Evolutionary conservation across 2,888 invertebrate genomes (phyloP).

Genomic region (Watsonalla binaria): DNA sequence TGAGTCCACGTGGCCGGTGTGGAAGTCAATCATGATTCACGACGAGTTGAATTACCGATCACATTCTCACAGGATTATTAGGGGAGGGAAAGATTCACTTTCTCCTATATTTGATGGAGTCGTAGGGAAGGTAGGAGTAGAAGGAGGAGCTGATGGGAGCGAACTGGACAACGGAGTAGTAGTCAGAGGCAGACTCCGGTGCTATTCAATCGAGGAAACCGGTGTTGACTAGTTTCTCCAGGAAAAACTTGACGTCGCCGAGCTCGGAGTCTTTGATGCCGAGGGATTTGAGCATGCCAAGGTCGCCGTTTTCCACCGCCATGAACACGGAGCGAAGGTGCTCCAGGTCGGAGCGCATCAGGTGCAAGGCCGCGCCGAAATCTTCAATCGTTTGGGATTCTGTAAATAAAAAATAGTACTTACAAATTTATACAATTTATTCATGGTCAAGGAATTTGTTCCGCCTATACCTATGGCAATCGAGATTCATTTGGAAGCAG

Average conservation of each 20-base stretch:
- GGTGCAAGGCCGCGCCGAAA: conserved; percentile 91
- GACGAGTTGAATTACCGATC: conserved; percentile 20
- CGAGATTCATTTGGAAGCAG: no score
- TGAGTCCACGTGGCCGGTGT: conserved; percentile 70
- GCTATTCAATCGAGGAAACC: conserved; percentile 95
- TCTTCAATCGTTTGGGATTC: conserved; percentile 97
- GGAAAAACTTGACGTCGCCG: conserved; percentile 96
- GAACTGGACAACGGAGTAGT: conserved; percentile 82
- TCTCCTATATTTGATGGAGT: conserved; percentile 71
- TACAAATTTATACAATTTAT: no score
- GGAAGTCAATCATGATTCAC: conserved; percentile 34
- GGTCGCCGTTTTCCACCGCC: conserved; percentile 96
- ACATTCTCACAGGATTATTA: conserved; percentile 46
- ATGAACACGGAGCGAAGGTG: conserved; percentile 96
- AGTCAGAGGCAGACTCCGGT: conserved; percentile 85
- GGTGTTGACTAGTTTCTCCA: conserved; percentile 96
- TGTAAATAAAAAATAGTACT: conserved; percentile 46
- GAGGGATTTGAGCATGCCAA: conserved; percentile 94
- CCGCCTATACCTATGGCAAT: no score
- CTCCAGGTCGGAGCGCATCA: conserved; percentile 93
- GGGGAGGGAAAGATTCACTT: conserved; percentile 39
- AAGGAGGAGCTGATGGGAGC: conserved; percentile 85
- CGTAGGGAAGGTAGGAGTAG: conserved; percentile 83
- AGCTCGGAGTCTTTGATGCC: conserved; percentile 97
- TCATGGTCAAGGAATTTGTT: no score